Percentiles rank a stretch among this genome's conserved stretches.
Evolutionary conservation across 2,888 invertebrate genomes (phyloP).

Genomic region (Drosophila mimetica): DNA sequence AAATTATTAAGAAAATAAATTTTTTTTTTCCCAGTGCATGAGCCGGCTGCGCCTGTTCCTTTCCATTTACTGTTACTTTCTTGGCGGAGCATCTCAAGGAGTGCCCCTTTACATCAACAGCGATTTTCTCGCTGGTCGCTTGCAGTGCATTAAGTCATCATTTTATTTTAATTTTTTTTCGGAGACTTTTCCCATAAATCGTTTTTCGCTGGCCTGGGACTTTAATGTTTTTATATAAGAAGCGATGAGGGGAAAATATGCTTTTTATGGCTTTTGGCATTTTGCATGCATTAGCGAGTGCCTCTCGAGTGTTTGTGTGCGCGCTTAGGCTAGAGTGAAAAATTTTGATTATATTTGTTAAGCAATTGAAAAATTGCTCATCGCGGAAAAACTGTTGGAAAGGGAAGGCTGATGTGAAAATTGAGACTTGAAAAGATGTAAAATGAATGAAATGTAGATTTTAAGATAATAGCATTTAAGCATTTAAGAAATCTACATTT

Average conservation of each 20-base stretch:
- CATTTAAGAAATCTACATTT: no score
- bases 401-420: constrained; percentile 8
- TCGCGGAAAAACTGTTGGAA: constrained; percentile 28
- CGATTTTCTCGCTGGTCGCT: constrained; percentile 13
- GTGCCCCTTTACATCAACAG: constrained; percentile 25
- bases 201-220: constrained; percentile 48
- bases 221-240: constrained; percentile 67
- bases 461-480: no score
- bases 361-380: constrained; percentile 56
- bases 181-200: constrained; percentile 71
- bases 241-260: constrained; percentile 61
- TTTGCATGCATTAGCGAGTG: constrained; percentile 76
- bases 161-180: constrained; percentile 55
- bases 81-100: constrained; percentile 40
- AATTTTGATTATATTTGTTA: constrained; percentile 70
- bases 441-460: no score
- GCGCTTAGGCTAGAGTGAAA: constrained; percentile 50
- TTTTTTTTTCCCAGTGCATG: not conserved
- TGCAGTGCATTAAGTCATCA: constrained; percentile 74
- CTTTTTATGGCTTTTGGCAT: constrained; percentile 76
- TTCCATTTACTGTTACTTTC: constrained; percentile 49
- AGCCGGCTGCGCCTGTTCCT: constrained; percentile 29
- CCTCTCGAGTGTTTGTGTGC: constrained; percentile 11
- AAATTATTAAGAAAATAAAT: not conserved
- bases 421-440: constrained; percentile 4